phyloP scores from a whole-genome alignment of 2,797 vertebrate genomes.

The Alca torda region DNA sequence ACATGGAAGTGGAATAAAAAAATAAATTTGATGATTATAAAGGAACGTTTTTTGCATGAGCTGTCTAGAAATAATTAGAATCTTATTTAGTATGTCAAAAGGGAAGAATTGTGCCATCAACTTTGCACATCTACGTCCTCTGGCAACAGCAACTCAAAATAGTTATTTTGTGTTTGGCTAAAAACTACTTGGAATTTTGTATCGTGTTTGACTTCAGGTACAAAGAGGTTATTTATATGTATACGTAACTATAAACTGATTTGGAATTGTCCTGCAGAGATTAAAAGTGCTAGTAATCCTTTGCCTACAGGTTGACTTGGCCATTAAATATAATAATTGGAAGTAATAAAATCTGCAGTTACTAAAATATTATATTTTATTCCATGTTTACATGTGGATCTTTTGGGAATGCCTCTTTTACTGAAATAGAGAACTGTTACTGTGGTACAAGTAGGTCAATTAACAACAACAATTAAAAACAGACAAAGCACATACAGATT shows the following conservation, averaged over 20 bases:
- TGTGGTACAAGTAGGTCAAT: background rate
- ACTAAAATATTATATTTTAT: background rate
- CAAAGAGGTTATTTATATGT: background rate
- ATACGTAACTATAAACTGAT: background rate
- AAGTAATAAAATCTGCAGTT: background rate
- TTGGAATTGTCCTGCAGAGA: background rate
- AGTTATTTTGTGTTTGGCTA: background rate
- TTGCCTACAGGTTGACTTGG: background rate
- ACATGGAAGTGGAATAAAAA: background rate
- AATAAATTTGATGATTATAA: background rate
- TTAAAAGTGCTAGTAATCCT: background rate
- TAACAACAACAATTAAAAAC: background rate
- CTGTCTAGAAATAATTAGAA: background rate
- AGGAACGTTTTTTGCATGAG: background rate
- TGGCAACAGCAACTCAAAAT: background rate
- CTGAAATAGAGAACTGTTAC: background rate
- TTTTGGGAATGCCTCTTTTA: background rate
- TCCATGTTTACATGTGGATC: background rate
- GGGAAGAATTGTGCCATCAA: background rate
- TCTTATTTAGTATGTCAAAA: background rate
- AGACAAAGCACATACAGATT: background rate
- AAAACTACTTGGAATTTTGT: background rate
- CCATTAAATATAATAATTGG: background rate
- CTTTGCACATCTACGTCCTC: background rate
- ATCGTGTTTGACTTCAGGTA: background rate